Evolutionary conservation across 2,797 vertebrate species (phyloP), one percentile per base, ranked within the genome.

Genomic region (Dermochelys coriacea): DNA sequence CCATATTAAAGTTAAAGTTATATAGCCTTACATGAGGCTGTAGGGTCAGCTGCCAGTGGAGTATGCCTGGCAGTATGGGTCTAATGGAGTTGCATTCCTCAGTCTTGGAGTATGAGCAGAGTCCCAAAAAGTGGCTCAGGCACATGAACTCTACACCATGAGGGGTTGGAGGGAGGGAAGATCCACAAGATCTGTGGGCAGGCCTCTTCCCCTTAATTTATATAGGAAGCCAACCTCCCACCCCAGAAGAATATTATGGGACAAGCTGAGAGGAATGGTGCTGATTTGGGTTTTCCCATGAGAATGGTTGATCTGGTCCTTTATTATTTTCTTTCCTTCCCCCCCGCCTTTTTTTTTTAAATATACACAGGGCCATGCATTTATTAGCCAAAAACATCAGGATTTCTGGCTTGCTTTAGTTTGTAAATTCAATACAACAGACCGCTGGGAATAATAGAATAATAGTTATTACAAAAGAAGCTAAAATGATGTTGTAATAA

Each of bases 341-440:
- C 49, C 85, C 57, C 54, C 93, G 86, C 64, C 78, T 49, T 85
- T 27, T 64, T 79, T 57, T 0, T 0, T 54, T 34, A 49, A 21
- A 41, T 41, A 41, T 10, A 21, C 10, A 74, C 74, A 89, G 49
- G 51, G 6, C 68, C 79, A 25, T 54, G 21, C 52, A 71, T 87
- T 92, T 86, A 80, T 37, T 83, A 81, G 93, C 68, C 88, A 96
- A 91, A 93, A 90, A 90, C 86, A 90, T 78, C 37, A 61, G 54
- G 89, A 89, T 93, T 85, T 95, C 88, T 83, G 82, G 82, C 59
- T 94, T 95, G 71, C 78, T 94, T 45, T 74, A 87, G 75, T 87
- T 80, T 85, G 25, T 37, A 89, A 45, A 90, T 34, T 29, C 83
- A n/a, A 54, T 88, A 50, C 45, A 61, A 59, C 27, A 82, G 59